These are phyloP conservation scores for Liodrosophila aerea DNA, from an alignment of 2,888 invertebrate genomes.

Conservation along the genomic window DNA sequence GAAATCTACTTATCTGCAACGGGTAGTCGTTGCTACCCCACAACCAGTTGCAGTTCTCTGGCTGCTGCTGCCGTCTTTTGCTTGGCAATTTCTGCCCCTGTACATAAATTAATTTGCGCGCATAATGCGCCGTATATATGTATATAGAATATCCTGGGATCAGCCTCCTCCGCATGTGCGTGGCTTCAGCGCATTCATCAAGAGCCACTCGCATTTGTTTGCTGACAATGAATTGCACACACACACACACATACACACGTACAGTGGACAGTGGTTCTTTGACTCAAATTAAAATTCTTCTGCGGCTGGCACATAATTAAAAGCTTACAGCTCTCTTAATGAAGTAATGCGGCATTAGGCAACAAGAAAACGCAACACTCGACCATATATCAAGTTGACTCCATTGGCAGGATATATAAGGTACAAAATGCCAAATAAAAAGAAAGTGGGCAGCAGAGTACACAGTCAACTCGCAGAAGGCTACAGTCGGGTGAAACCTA, in stretches of 20 bases:
- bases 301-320: constrained; percentile 66
- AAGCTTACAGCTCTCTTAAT: constrained; percentile 63
- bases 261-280: constrained; percentile 3
- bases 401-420: constrained; percentile 41
- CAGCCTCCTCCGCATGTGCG: constrained; percentile 64
- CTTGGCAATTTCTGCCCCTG: constrained; percentile 27
- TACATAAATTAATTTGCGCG: constrained; percentile 78
- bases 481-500: no score
- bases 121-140: constrained; percentile 74
- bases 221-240: constrained; percentile 78
- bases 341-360: constrained; percentile 69
- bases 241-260: no score
- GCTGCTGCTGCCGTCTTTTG: no score
- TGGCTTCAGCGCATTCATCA: constrained; percentile 80
- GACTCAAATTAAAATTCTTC: constrained; percentile 76
- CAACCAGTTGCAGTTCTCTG: no score
- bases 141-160: constrained; percentile 57
- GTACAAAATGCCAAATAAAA: neutral
- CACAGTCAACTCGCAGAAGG: no score
- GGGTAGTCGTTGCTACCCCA: neutral
- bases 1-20: neutral
- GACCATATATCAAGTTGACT: constrained; percentile 51
- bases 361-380: constrained; percentile 29
- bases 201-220: constrained; percentile 72
- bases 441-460: no score